Evolutionary conservation across 2,888 invertebrate species (phyloP).

Genomic region (Thysanoteuthis rhombus): DNA sequence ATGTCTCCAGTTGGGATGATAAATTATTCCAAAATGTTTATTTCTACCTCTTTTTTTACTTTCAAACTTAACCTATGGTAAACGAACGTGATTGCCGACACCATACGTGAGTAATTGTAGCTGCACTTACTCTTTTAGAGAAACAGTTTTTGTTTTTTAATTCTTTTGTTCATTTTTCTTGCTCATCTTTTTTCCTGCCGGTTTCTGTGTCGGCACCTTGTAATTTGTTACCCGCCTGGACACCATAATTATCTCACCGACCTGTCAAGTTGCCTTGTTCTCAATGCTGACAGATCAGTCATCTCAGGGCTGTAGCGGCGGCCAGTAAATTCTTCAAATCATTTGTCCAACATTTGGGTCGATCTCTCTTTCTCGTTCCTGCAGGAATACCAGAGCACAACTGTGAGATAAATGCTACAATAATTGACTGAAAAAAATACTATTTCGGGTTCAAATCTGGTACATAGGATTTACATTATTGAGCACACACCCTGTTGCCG

Average conservation of each 20-base stretch:
- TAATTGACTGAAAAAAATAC: background rate
- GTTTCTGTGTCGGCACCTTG: background rate
- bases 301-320: background rate
- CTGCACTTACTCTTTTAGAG: background rate
- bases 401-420: background rate
- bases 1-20: background rate
- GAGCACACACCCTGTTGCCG: too few relatives aligned
- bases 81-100: background rate
- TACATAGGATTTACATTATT: background rate
- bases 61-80: background rate
- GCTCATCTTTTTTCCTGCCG: background rate
- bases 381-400: background rate
- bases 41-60: background rate
- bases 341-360: background rate
- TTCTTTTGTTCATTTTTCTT: background rate
- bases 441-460: background rate
- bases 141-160: background rate
- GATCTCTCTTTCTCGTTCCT: background rate
- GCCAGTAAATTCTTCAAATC: background rate
- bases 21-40: background rate
- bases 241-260: background rate
- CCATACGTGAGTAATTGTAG: background rate
- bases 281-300: background rate
- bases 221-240: background rate
- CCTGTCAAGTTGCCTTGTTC: background rate